A percentile compares a stretch with the other conserved stretches of the same genome.
Evolutionary conservation across 1,140 invertebrate genomes (phyloP).

Genomic region (Tetramorium alpestre): DNA sequence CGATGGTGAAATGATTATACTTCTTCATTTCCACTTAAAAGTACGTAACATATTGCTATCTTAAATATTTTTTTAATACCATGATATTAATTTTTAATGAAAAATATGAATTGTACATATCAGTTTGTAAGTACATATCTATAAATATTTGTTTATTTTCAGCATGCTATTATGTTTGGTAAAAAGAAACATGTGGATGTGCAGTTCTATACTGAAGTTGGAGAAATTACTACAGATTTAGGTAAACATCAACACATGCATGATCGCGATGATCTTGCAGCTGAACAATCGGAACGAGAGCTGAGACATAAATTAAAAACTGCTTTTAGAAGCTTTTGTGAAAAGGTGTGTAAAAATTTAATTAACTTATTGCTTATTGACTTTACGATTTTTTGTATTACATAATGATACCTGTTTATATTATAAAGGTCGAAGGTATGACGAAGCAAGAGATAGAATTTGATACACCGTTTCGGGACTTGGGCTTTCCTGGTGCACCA

Average conservation of each 20-base stretch:
- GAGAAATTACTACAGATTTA: constrained; percentile 99
- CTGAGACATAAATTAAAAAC: constrained; percentile 98
- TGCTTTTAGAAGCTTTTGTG: constrained; percentile 99
- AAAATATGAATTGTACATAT: not conserved
- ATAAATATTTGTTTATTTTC: constrained; percentile 64
- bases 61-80: constrained; percentile 24
- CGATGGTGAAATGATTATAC: constrained; percentile 99
- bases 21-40: constrained; percentile 99
- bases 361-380: constrained; percentile 2
- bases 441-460: constrained; percentile 99
- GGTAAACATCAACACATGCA: constrained; percentile 99
- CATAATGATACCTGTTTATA: not conserved
- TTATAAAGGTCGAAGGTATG: constrained; percentile 93
- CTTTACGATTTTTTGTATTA: constrained; percentile 14
- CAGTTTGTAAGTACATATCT: not conserved
- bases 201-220: constrained; percentile 99
- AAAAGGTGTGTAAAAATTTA: constrained; percentile 88
- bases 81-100: not conserved
- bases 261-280: constrained; percentile 98
- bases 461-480: constrained; percentile 98
- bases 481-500: constrained; percentile 99
- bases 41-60: constrained; percentile 81
- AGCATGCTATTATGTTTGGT: constrained; percentile 99
- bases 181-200: constrained; percentile 99
- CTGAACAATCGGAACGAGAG: constrained; percentile 99